Evolutionary conservation across 2,888 invertebrate genomes (phyloP).

Genomic region (Heliconius aoede): DNA sequence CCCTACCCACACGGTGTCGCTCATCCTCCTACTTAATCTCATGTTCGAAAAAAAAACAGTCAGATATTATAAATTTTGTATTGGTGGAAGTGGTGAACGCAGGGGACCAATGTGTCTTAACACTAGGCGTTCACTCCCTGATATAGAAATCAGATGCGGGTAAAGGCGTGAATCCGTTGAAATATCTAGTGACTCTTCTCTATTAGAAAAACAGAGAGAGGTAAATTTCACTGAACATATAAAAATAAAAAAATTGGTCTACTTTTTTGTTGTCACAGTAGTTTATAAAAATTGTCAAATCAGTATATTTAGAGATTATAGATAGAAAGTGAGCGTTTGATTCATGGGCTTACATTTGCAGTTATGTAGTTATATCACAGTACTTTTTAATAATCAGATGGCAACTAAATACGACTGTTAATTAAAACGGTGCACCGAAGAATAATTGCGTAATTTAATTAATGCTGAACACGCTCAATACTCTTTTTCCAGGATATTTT

Average conservation of each 20-base stretch:
- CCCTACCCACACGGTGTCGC: too few species aligned
- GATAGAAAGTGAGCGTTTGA: background rate
- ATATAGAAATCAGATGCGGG: too few species aligned
- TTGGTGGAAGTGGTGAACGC: background rate
- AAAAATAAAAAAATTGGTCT: background rate
- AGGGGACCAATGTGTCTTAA: background rate
- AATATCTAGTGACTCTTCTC: background rate
- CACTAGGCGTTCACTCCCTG: background rate
- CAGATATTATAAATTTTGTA: too few species aligned
- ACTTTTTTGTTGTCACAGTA: background rate
- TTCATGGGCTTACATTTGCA: background rate
- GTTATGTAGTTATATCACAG: too few species aligned
- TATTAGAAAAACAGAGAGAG: too few species aligned
- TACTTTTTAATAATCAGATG: constrained; percentile 57
- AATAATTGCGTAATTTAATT: constrained; percentile 20
- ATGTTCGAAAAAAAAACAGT: background rate
- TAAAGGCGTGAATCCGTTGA: background rate
- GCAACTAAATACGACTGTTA: constrained; percentile 44
- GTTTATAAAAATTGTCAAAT: background rate
- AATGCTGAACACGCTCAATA: constrained; percentile 4
- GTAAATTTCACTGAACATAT: background rate
- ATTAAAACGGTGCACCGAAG: background rate
- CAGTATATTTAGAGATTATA: background rate
- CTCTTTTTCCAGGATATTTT: background rate
- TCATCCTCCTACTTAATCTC: too few species aligned